A percentile compares a stretch with the other conserved stretches of the same genome.
phyloP scores from a whole-genome alignment of 2,797 vertebrate genomes.

The Melanotaenia nigrans region DNA sequence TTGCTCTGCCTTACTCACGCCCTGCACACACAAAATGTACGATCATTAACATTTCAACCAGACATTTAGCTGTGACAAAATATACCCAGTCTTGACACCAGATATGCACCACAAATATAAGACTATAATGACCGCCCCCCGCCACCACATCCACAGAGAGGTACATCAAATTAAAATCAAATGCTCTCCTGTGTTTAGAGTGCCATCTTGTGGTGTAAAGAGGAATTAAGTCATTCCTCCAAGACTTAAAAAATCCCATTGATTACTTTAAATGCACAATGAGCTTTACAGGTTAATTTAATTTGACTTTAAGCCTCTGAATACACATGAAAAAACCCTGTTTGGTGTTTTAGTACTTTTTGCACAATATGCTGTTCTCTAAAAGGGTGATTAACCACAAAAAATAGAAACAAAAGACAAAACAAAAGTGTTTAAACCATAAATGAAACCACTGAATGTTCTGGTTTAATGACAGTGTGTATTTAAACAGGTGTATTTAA shows the following conservation, averaged over 20 bases:
- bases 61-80: slow-evolving; percentile 56
- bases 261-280: not conserved
- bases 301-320: too few species aligned
- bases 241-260: not conserved
- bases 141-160: not conserved
- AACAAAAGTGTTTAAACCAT: too few species aligned
- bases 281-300: too few species aligned
- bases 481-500: too few species aligned
- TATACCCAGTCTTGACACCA: slow-evolving; percentile 15
- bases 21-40: slow-evolving; percentile 7
- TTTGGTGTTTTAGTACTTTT: too few species aligned
- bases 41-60: slow-evolving; percentile 65
- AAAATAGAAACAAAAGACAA: too few species aligned
- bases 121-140: not conserved
- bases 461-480: too few species aligned
- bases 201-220: slow-evolving; percentile 67
- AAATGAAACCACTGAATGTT: too few species aligned
- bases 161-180: not conserved
- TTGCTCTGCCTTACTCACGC: not conserved
- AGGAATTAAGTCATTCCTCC: not conserved
- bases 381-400: too few species aligned
- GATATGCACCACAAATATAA: not conserved
- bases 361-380: too few species aligned
- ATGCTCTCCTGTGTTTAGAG: slow-evolving; percentile 20
- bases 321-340: too few species aligned